Conservation (phyloP, 1,140 invertebrate species). For the Drepana arcuata region DNA sequence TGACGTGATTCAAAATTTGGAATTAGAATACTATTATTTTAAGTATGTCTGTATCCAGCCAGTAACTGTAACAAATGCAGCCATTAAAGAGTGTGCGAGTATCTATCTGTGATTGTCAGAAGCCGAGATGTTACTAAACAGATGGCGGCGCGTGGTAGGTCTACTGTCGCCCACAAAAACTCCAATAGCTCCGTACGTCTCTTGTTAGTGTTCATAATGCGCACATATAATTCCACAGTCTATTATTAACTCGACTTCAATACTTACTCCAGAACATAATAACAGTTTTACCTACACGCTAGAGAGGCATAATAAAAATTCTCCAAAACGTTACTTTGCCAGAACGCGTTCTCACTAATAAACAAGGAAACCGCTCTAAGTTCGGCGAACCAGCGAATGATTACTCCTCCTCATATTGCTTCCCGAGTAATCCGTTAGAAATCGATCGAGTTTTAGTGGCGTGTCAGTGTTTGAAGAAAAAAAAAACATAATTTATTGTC, state of each 20-base stretch:
- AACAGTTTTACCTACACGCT: constrained; percentile 1
- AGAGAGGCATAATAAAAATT: constrained; percentile 21
- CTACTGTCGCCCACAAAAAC: constrained; percentile 35
- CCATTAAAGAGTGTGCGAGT: constrained; percentile 18
- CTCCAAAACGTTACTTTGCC: constrained; percentile 30
- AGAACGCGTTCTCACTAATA: constrained; percentile 61
- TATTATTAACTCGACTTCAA: constrained; percentile 3
- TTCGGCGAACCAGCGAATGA: constrained; percentile 57
- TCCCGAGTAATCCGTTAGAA: constrained; percentile 67
- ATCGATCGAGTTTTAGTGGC: constrained; percentile 68
- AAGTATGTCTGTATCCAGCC: not conserved
- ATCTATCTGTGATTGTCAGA: constrained; percentile 37
- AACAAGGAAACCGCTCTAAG: constrained; percentile 56
- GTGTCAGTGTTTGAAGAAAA: constrained; percentile 66
- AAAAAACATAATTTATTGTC: constrained; percentile 67
- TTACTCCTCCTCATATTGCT: constrained; percentile 59
- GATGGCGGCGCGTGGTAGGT: constrained; percentile 57
- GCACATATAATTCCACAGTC: constrained; percentile 4
- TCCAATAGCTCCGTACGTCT: too few species aligned
- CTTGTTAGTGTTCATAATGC: too few species aligned
- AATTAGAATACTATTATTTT: not conserved
- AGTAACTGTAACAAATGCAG: too few species aligned
- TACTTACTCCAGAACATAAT: too few species aligned
- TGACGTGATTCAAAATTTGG: too few species aligned
- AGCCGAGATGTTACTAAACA: constrained; percentile 56